phyloP scores from a whole-genome alignment of 1,140 invertebrate species.

The Eriocheir sinensis region DNA sequence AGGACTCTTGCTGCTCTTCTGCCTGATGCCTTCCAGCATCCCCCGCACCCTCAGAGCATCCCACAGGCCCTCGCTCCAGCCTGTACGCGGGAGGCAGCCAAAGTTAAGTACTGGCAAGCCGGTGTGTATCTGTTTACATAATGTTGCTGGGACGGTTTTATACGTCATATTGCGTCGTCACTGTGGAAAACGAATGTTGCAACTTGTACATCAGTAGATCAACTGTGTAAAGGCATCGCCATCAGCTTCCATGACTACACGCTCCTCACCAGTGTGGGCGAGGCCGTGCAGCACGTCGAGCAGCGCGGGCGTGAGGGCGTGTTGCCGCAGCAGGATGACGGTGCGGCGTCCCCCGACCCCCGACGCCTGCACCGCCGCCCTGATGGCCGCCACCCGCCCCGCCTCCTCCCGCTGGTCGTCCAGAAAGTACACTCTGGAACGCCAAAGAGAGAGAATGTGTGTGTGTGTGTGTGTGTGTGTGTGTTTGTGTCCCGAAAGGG shows the following conservation, averaged over 20 bases:
- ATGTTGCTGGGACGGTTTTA: not conserved
- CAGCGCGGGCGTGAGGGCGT: slow-evolving; percentile 56
- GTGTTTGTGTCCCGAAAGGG: no score
- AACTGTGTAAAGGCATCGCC: no score
- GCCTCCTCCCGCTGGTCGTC: slow-evolving; percentile 65
- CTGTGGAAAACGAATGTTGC: not conserved
- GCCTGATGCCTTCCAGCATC: slow-evolving; percentile 56
- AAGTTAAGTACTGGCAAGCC: not conserved
- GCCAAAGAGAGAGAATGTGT: not conserved
- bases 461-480: no score
- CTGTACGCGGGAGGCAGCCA: not conserved
- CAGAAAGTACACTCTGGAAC: slow-evolving; percentile 60
- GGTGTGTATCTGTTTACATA: not conserved
- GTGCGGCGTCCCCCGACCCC: slow-evolving; percentile 59
- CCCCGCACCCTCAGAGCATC: slow-evolving; percentile 51
- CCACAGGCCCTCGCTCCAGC: slow-evolving; percentile 68
- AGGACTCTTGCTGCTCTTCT: slow-evolving; percentile 62
- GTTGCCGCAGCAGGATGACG: slow-evolving; percentile 55
- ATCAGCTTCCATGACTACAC: not conserved
- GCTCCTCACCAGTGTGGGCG: slow-evolving; percentile 59
- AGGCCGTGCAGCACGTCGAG: slow-evolving; percentile 60
- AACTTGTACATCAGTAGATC: not conserved
- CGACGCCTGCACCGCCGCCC: slow-evolving; percentile 67
- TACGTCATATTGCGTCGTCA: no score
- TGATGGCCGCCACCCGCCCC: slow-evolving; percentile 41